Evolutionary conservation across 2,113 vertebrate genomes (phyloP), one percentile per base, ranked within the genome.

Genomic region (Lonchura striata): DNA sequence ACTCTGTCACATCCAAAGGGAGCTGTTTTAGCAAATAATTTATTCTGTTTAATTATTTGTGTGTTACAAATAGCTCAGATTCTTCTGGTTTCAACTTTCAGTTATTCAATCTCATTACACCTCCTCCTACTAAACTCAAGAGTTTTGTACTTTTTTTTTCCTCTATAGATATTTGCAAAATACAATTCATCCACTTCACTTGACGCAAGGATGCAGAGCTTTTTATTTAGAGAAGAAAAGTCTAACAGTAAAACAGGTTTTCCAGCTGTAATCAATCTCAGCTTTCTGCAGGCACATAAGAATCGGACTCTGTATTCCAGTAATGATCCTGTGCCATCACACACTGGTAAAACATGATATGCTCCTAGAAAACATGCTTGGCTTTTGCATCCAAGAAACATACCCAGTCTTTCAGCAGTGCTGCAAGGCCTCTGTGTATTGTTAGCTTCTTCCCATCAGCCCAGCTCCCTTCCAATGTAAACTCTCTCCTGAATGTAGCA

Each of bases 31-130:
- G 64, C 4, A 0, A 90, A 72, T 69, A 74, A 90, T 75, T 96
- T 77, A 92, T 65, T 69, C 72, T 81, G 74, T 41, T 90, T 70
- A 93, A 86, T 70, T 60, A 95, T 68, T 37, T 60, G 44, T 82
- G 61, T 74, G 66, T 53, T 95, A 89, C 61, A 84, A 94, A 76
- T 60, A 91, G 65, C 53, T 31, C 65, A 91, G 81, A 94, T 94
- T 86, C 44, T 89, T 78, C 65, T 65, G 61, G 57, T 88, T 86
- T 94, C 68, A 61, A 42, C 92, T 94, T 92, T 25, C 77, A 82
- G 83, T 77, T 56, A 68, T 46, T 94, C 80, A 44, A 14, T 81
- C 56, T 81, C 53, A 86, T 64, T 91, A 79, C 15, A 81, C 33
- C 50, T 82, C 68, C 56, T 91, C 59, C 85, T 39, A n/a, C 69